Percentiles rank a stretch among this genome's conserved stretches.
phyloP scores from a whole-genome alignment of 2,888 invertebrate species.

The Philereme transversata region DNA sequence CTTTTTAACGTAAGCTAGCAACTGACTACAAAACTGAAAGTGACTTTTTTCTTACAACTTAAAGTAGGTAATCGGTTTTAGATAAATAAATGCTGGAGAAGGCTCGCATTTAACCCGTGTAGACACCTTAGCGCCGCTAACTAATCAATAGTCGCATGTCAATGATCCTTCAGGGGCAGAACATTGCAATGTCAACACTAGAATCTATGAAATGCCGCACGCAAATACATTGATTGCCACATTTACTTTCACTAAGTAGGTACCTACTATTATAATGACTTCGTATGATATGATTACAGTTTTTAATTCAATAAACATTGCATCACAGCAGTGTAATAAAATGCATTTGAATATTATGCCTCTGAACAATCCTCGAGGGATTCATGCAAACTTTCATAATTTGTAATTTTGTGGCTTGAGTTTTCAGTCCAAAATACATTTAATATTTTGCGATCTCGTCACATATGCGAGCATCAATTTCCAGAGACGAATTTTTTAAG shows the following conservation, averaged over 20 bases:
- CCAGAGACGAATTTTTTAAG: conserved; percentile 33
- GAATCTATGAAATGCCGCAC: conserved; percentile 14
- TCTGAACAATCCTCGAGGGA: conserved; percentile 27
- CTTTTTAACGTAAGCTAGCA: neutral
- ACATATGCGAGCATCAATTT: conserved; percentile 38
- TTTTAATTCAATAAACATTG: conserved; percentile 28
- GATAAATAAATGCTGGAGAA: conserved; percentile 11
- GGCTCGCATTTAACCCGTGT: conserved; percentile 27
- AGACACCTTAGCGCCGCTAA: conserved; percentile 38
- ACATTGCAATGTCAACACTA: conserved; percentile 45
- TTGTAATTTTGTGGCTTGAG: conserved; percentile 33
- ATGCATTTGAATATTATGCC: conserved; percentile 31
- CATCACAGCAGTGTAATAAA: conserved; percentile 32
- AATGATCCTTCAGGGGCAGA: conserved; percentile 46
- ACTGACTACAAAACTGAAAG: neutral
- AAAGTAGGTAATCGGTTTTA: neutral
- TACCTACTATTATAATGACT: conserved; percentile 19
- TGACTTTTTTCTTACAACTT: neutral
- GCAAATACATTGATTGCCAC: conserved; percentile 6
- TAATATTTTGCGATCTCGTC: conserved; percentile 36
- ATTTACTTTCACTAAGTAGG: conserved; percentile 23
- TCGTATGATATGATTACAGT: conserved; percentile 5
- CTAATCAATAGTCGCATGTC: conserved; percentile 52
- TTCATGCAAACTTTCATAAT: conserved; percentile 31
- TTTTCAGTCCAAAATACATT: conserved; percentile 38